phyloP scores from a whole-genome alignment of 2,888 invertebrate species.

The Lasioglossum calceatum region DNA sequence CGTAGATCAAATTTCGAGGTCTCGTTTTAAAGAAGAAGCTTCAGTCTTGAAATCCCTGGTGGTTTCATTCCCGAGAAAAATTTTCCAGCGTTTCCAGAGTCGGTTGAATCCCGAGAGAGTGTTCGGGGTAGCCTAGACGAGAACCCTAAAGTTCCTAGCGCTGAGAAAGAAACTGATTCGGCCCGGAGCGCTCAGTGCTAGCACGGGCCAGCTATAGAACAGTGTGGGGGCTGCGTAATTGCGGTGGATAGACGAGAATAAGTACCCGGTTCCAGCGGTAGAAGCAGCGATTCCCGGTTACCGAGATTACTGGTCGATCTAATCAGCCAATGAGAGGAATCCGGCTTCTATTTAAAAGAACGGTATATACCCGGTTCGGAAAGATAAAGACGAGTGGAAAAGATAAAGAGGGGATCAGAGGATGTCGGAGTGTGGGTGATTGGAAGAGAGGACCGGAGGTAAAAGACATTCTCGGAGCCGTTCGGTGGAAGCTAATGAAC shows the following conservation, averaged over 20 bases:
- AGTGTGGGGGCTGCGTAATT: slow-evolving; percentile 48
- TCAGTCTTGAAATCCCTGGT: too few relatives aligned
- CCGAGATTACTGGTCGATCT: slow-evolving; percentile 68
- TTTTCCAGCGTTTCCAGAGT: too few relatives aligned
- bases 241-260: slow-evolving; percentile 56
- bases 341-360: slow-evolving; percentile 65
- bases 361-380: slow-evolving; percentile 47
- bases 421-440: not conserved
- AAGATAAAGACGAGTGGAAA: slow-evolving; percentile 50
- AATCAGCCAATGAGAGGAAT: slow-evolving; percentile 70
- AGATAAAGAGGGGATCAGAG: slow-evolving; percentile 17
- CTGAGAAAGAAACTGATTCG: not conserved
- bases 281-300: slow-evolving; percentile 59
- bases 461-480: slow-evolving; percentile 37
- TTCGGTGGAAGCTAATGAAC: slow-evolving; percentile 68
- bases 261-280: slow-evolving; percentile 23
- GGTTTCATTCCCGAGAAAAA: too few relatives aligned
- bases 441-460: not conserved
- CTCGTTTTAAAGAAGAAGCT: too few relatives aligned
- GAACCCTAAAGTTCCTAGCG: not conserved
- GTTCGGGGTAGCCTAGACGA: not conserved
- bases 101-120: not conserved
- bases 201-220: not conserved
- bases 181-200: not conserved
- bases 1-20: too few relatives aligned